phyloP scores from a whole-genome alignment of 2,888 invertebrate species.

The Caenorhabditis becei region DNA sequence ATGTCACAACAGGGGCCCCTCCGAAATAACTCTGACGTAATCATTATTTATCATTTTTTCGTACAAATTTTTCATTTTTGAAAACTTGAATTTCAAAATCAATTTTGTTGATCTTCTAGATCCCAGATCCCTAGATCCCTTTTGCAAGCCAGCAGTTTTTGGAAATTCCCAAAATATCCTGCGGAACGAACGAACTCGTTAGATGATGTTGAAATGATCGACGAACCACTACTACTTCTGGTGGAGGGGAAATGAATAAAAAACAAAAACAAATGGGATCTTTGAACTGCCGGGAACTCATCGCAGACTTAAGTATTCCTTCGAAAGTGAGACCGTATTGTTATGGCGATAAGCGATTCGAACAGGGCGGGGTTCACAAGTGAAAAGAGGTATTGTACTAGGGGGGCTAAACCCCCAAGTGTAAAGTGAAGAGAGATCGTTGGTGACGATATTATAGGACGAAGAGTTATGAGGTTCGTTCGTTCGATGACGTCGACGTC shows the following conservation, averaged over 20 bases:
- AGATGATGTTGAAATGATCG: constrained; percentile 1
- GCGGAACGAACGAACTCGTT: not conserved
- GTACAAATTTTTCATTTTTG: not conserved
- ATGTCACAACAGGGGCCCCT: constrained; percentile 16
- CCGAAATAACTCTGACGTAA: not conserved
- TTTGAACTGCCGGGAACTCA: constrained; percentile 7
- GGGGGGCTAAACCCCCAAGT: constrained; percentile 28
- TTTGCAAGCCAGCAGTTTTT: not conserved
- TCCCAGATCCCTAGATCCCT: not conserved
- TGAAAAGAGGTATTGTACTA: constrained; percentile 34
- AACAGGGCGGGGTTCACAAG: constrained; percentile 49
- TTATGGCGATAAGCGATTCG: constrained; percentile 34
- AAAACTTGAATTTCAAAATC: constrained; percentile 6
- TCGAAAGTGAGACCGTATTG: constrained; percentile 51
- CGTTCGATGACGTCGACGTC: constrained; percentile 37
- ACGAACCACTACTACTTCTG: not conserved
- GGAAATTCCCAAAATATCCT: too few relatives aligned
- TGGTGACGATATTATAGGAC: constrained; percentile 56
- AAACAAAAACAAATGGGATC: constrained; percentile 21
- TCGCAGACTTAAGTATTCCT: constrained; percentile 22
- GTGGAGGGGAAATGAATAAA: not conserved
- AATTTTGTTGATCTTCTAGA: too few relatives aligned
- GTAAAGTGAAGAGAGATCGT: constrained; percentile 55
- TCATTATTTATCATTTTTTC: not conserved
- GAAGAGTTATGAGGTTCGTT: constrained; percentile 56